Evolutionary conservation across 2,888 invertebrate genomes (phyloP), one percentile per base, ranked within the genome.

Genomic region (Cerastis rubricosa): DNA sequence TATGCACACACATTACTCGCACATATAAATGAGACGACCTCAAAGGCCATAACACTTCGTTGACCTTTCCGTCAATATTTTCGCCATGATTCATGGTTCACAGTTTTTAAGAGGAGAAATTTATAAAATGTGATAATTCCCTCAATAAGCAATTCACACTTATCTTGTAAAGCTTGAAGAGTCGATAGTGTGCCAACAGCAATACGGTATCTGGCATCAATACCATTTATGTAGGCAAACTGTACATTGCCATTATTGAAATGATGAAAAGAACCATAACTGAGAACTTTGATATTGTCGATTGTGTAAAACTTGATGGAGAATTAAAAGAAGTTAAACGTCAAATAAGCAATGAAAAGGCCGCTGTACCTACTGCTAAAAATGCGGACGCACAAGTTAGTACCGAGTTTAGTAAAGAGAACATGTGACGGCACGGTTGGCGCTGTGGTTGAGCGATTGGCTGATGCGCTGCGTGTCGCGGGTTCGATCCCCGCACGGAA

Each of bases 1-100:
- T 35, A 59, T 25, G 67, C 64, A 66, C 57, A 71, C 54, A 67
- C 43, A 51, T 68, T 40, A 57, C 14, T 17, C 63, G 29, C 19
- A 74, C 47, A 64, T 63, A 59, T 61, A 51, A 71, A 66, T n/a
- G 19, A 61, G 40, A 64, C 57, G 71, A 71, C 43, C 49, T 35
- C 17, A 67, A 59, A 71, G 35, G 63, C 57, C 22, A 73, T 35
- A 71, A 74, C 25, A 71, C 72, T 59, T 64, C 59, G 67, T 73
- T 78, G 81, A 86, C 77, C 68, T 83, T 76, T 71, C 61, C 17
- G 49, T 45, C 29, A 72, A 82, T 81, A 76, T 79, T 76, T 80
- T 59, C 57, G 70, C 61, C 69, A 78, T 87, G 86, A 86, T 66
- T 87, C 78, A 87, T 68, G 72, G 64, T 80, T 81, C 71, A 82